These are phyloP conservation scores for Ursus arctos DNA, from an alignment of 2,113 vertebrate genomes.

Conservation along the genomic window DNA sequence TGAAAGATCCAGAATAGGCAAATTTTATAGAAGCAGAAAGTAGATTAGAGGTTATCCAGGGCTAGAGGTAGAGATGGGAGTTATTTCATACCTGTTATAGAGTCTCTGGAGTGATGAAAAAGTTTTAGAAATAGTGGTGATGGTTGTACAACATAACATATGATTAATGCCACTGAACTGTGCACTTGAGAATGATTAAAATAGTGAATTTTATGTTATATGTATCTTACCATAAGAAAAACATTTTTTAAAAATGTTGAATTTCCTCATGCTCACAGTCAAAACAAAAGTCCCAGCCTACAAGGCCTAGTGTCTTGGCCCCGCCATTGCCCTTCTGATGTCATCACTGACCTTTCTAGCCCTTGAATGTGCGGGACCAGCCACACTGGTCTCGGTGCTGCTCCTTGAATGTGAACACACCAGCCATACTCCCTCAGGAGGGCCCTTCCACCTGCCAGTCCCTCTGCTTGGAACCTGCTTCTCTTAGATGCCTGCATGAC, in stretches of 20 bases:
- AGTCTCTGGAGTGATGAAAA: neutral
- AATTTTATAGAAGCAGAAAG: neutral
- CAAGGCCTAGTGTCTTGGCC: neutral
- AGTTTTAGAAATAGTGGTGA: neutral
- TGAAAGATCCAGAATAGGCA: neutral
- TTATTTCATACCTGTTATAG: neutral
- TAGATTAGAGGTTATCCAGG: neutral
- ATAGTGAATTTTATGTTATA: neutral
- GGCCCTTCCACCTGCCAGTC: neutral
- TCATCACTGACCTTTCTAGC: neutral
- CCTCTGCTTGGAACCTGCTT: neutral
- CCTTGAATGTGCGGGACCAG: fast-evolving
- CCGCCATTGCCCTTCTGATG: neutral
- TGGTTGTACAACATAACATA: neutral
- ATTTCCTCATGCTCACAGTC: neutral
- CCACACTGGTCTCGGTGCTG: neutral
- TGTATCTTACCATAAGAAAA: neutral
- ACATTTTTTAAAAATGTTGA: neutral
- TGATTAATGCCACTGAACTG: neutral
- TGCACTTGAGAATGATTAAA: neutral
- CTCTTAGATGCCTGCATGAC: neutral
- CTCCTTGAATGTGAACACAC: neutral
- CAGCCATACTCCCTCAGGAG: neutral
- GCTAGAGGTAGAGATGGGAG: neutral
- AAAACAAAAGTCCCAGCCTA: neutral